Conservation (phyloP, 2,113 vertebrate species). For the Oriolus oriolus region DNA sequence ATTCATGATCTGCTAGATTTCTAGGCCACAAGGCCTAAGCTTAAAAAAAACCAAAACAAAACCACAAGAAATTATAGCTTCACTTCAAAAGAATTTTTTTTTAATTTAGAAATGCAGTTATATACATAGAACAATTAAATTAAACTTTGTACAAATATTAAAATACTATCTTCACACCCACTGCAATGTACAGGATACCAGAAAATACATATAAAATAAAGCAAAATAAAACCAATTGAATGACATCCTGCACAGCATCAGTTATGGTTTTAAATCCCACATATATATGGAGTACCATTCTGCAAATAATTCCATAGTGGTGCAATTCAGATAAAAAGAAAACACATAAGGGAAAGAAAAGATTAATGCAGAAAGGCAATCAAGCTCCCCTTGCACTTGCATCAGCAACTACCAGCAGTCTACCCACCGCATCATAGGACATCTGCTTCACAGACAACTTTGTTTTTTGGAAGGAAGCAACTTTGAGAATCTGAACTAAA, state of each 20-base stretch:
- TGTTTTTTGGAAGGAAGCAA: background rate
- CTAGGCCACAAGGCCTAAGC: background rate
- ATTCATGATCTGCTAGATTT: background rate
- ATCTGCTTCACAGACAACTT: background rate
- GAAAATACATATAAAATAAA: slow-evolving; percentile 82
- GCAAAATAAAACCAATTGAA: slow-evolving; percentile 69
- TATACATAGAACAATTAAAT: slow-evolving; percentile 99
- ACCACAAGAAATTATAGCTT: background rate
- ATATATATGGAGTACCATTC: slow-evolving; percentile 71
- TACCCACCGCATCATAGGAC: background rate
- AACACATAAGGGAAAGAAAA: slow-evolving; percentile 19
- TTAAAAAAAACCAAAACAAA: background rate
- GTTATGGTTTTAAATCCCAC: slow-evolving; percentile 55
- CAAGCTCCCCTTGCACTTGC: slow-evolving; percentile 9
- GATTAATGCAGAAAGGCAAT: slow-evolving; percentile 42
- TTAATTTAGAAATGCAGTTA: slow-evolving; percentile 99
- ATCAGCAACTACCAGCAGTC: slow-evolving; percentile 3
- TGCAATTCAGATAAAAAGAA: slow-evolving; percentile 41
- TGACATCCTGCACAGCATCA: slow-evolving; percentile 74
- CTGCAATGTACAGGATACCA: slow-evolving; percentile 91
- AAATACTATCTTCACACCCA: slow-evolving; percentile 99
- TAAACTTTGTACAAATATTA: slow-evolving; percentile 99
- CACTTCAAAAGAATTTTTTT: slow-evolving; percentile 94
- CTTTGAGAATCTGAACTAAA: background rate
- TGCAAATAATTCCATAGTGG: slow-evolving; percentile 68